phyloP scores from a whole-genome alignment of 2,888 invertebrate genomes.

The Dryobotodes eremita region DNA sequence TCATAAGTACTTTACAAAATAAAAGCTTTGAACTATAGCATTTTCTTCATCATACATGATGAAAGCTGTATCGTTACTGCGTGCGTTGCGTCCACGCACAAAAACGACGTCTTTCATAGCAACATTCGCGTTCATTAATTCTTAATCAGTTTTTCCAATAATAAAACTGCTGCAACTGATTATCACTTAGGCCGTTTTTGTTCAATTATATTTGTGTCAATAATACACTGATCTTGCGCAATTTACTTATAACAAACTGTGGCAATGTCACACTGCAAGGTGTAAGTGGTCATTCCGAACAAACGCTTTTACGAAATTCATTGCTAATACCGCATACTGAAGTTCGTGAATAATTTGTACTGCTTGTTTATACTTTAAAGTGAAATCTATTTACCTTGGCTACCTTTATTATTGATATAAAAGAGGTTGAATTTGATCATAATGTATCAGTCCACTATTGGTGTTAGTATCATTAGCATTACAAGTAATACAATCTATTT shows the following conservation, averaged over 20 bases:
- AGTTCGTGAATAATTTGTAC: constrained; percentile 77
- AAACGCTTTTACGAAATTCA: constrained; percentile 79
- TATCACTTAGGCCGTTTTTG: constrained; percentile 67
- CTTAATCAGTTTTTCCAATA: constrained; percentile 53
- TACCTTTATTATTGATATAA: constrained; percentile 84
- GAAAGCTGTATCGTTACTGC: constrained; percentile 52
- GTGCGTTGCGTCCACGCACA: constrained; percentile 48
- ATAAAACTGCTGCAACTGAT: constrained; percentile 55
- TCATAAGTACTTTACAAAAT: neutral
- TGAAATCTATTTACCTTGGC: constrained; percentile 88
- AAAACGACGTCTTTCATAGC: constrained; percentile 33
- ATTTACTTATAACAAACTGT: constrained; percentile 72
- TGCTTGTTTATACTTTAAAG: constrained; percentile 76
- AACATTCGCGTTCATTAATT: constrained; percentile 42
- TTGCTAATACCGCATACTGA: constrained; percentile 77
- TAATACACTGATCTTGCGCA: constrained; percentile 74
- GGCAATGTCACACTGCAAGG: constrained; percentile 77
- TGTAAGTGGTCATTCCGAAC: constrained; percentile 71
- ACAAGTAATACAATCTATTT: constrained; percentile 67
- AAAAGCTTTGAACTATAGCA: constrained; percentile 21
- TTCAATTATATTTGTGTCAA: constrained; percentile 74
- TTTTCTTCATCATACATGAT: constrained; percentile 31
- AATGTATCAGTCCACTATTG: constrained; percentile 82
- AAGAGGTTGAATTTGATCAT: constrained; percentile 79
- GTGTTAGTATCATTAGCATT: constrained; percentile 74